phyloP scores from a whole-genome alignment of 1,140 invertebrate genomes.

The Vanessa atalanta region DNA sequence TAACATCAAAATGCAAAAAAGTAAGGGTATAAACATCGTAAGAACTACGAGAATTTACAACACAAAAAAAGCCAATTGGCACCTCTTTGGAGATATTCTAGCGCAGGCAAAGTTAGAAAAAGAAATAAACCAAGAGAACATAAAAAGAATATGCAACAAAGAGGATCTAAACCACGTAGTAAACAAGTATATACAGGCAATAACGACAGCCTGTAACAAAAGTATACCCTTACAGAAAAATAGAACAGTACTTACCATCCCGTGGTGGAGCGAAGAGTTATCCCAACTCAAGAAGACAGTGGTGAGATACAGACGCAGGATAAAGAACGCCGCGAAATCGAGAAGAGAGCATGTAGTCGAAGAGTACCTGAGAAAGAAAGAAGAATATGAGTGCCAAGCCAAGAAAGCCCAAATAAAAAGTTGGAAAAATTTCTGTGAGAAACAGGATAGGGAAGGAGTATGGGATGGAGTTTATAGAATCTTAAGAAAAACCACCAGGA shows the following conservation, averaged over 20 bases:
- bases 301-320: background rate
- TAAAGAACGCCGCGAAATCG: conserved; percentile 10
- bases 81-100: background rate
- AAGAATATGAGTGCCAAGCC: conserved; percentile 5
- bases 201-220: too few relatives aligned
- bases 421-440: conserved; percentile 41
- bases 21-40: background rate
- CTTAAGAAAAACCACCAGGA: background rate
- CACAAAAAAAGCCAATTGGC: conserved; percentile 19
- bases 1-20: too few relatives aligned
- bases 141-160: too few relatives aligned
- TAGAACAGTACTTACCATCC: too few relatives aligned
- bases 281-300: background rate
- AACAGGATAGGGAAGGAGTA: conserved; percentile 37
- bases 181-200: too few relatives aligned
- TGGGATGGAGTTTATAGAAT: conserved; percentile 35
- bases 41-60: conserved; percentile 8
- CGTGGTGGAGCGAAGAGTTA: too few relatives aligned
- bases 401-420: conserved; percentile 26
- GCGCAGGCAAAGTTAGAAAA: too few relatives aligned
- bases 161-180: too few relatives aligned
- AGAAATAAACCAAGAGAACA: too few relatives aligned
- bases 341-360: conserved; percentile 5
- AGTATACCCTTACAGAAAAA: too few relatives aligned
- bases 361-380: conserved; percentile 23